These are phyloP conservation scores for Drosophila tsacasi DNA, from an alignment of 1,140 invertebrate species.

Conservation along the genomic window DNA sequence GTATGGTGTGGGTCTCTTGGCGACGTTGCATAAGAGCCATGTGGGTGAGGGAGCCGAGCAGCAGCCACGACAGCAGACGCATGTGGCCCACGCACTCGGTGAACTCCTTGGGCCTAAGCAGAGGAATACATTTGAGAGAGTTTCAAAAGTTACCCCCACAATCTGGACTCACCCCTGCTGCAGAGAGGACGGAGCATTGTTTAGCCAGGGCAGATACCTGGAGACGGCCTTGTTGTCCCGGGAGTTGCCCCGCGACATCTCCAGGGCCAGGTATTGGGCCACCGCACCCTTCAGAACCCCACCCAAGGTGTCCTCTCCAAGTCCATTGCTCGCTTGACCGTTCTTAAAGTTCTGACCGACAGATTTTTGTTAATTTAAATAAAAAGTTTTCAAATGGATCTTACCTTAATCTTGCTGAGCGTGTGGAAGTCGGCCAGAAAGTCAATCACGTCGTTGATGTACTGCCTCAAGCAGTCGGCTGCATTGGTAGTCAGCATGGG, in stretches of 20 bases:
- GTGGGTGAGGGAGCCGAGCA: slow-evolving; percentile 97
- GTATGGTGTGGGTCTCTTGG: slow-evolving; percentile 66
- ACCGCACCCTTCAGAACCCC: slow-evolving; percentile 97
- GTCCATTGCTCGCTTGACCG: slow-evolving; percentile 89
- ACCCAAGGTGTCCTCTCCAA: slow-evolving; percentile 98
- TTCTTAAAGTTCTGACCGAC: slow-evolving; percentile 91
- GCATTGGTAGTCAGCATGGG: slow-evolving; percentile 92
- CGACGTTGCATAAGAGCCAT: slow-evolving; percentile 86
- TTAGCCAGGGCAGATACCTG: slow-evolving; percentile 96
- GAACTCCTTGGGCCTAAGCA: slow-evolving; percentile 93
- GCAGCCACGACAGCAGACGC: slow-evolving; percentile 96
- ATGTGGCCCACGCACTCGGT: slow-evolving; percentile 98
- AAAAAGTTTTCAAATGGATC: not conserved
- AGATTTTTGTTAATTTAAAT: not conserved
- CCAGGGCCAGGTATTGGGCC: slow-evolving; percentile 97
- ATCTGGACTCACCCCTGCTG: slow-evolving; percentile 89
- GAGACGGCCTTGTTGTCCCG: slow-evolving; percentile 93
- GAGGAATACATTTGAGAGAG: not conserved
- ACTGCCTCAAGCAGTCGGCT: slow-evolving; percentile 96
- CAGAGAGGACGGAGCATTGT: slow-evolving; percentile 92
- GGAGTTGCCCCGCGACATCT: slow-evolving; percentile 94
- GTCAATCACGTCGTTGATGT: slow-evolving; percentile 97
- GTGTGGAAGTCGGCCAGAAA: slow-evolving; percentile 98
- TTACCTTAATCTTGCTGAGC: slow-evolving; percentile 97
- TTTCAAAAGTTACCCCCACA: no score